Evolutionary conservation across 2,888 invertebrate genomes (phyloP), one percentile per base, ranked within the genome.

Genomic region (Achlya flavicornis): DNA sequence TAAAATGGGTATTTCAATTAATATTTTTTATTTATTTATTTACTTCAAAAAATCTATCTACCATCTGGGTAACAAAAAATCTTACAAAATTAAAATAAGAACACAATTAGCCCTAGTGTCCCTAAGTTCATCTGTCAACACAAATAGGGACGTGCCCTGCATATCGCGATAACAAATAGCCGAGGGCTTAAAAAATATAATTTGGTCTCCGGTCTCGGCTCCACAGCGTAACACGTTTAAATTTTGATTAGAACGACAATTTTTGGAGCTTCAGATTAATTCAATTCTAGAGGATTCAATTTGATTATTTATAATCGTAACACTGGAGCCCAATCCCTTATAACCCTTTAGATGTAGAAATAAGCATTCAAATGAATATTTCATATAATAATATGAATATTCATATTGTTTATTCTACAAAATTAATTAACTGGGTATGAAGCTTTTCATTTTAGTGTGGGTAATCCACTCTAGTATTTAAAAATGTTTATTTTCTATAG

Each of bases 221-320:
- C 19, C 41, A 6, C 60, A 41, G 43, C 43, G 16, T 59, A 60
- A 60, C 60, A 19, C 60, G 19, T 43, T 59, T 43, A 60, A 41
- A 60, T 60, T 60, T 60, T 60, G 60, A 60, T 60, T 60, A 60
- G 43, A 60, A 60, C 19, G 41, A 60, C 43, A 41, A 60, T 43
- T 60, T 59, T 60, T 41, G 16, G 41, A 41, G 43, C 38, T 60
- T 43, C 43, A 26, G 41, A 60, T 60, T 60, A 38, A 60, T 41
- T 60, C 26, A 10, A 19, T 19, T 53, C 10, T 53, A 53, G 10
- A 19, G 53, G 53, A 53, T 53, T 53, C 53, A 53, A 53, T 53
- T 53, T 53, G 19, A 19, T 53, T 53, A 53, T 53, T 53, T 19
- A 53, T 53, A 53, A 53, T 53, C 19, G 53, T 53, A 53, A 53